Percentiles rank a stretch among this genome's conserved stretches.
These are phyloP conservation scores for Muscicapa striata DNA, from an alignment of 2,797 vertebrate species.

Conservation along the genomic window DNA sequence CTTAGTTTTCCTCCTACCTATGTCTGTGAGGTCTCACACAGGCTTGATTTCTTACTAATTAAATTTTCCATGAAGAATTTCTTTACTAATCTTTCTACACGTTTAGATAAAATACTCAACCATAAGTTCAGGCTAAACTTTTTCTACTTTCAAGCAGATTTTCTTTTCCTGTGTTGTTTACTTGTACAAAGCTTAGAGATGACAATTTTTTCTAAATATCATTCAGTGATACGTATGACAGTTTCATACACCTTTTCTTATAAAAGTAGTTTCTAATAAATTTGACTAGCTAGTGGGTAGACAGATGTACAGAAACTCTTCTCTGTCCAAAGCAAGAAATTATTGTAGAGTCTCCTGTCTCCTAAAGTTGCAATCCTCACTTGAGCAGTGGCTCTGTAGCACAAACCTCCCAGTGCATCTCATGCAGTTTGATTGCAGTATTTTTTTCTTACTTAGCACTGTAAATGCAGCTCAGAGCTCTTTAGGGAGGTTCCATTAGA, in stretches of 20 bases:
- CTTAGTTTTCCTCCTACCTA: background rate
- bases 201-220: background rate
- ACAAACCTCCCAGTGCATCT: background rate
- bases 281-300: background rate
- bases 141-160: background rate
- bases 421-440: background rate
- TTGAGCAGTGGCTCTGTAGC: background rate
- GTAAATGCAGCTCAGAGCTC: background rate
- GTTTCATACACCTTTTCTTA: background rate
- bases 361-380: background rate
- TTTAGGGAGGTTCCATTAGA: background rate
- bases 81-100: background rate
- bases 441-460: background rate
- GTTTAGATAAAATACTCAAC: background rate
- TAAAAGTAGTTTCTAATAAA: background rate
- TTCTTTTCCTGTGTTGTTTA: background rate
- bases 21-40: background rate
- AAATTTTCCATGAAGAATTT: background rate
- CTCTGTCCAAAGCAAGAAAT: background rate
- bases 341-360: background rate
- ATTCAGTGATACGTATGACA: background rate
- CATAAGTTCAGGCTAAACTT: background rate
- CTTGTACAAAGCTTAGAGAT: background rate
- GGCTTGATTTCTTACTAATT: background rate
- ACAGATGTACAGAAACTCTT: background rate